phyloP scores from a whole-genome alignment of 2,797 vertebrate genomes.

The Acrossocheilus wenchowensis region DNA sequence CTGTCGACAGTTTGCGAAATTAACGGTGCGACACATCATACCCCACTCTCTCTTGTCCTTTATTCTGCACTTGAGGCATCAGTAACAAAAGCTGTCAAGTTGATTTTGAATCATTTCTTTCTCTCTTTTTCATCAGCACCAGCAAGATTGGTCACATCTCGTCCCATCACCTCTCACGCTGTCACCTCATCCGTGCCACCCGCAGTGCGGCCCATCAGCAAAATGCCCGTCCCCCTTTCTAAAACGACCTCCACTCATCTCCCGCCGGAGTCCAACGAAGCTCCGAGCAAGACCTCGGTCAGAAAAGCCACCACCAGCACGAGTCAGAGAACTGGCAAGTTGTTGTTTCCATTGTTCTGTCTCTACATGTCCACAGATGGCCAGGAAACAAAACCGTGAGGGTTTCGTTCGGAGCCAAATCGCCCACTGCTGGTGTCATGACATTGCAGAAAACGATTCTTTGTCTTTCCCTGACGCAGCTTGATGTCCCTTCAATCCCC shows the following conservation, averaged over 20 bases:
- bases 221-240: neutral
- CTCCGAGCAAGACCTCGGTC: constrained; percentile 31
- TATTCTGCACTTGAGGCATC: neutral
- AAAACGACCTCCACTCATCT: constrained; percentile 36
- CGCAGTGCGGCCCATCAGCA: neutral
- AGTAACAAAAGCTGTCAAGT: neutral
- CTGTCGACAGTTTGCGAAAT: neutral
- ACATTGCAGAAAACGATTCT: constrained; percentile 37
- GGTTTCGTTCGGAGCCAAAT: constrained; percentile 36
- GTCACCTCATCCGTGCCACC: neutral
- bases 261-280: neutral
- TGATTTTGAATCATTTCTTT: neutral
- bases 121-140: constrained; percentile 14
- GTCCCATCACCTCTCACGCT: neutral
- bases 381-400: constrained; percentile 38
- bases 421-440: constrained; percentile 23
- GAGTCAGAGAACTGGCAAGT: constrained; percentile 51
- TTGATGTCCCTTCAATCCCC: constrained; percentile 35
- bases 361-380: constrained; percentile 42
- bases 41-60: neutral
- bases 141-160: constrained; percentile 20
- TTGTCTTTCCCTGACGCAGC: constrained; percentile 34
- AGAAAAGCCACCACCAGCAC: constrained; percentile 36
- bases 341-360: constrained; percentile 34
- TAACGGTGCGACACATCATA: neutral